Conservation (phyloP, 2,113 vertebrate species). For the Heliornis fulica region DNA sequence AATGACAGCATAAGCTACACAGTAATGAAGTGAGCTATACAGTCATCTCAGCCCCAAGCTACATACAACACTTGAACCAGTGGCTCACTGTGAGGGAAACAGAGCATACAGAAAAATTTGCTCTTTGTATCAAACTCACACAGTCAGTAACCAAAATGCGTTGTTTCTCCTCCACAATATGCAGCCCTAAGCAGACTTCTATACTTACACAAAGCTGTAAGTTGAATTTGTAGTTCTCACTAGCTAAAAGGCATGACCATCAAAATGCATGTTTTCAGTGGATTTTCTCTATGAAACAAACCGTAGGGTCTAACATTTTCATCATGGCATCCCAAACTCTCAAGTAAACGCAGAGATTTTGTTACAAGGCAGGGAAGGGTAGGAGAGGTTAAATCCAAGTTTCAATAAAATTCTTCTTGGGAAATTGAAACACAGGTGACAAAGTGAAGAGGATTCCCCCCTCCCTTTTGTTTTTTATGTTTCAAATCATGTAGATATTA, state of each 20-base stretch:
- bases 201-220: neutral
- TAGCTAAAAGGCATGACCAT: neutral
- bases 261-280: neutral
- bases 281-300: neutral
- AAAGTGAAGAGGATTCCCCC: neutral
- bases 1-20: neutral
- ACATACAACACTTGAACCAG: neutral
- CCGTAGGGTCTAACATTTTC: neutral
- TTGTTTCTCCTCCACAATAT: neutral
- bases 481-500: neutral
- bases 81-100: neutral
- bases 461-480: neutral
- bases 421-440: neutral
- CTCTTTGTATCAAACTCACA: neutral
- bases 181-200: neutral
- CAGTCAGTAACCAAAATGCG: neutral
- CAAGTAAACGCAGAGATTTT: neutral
- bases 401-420: neutral
- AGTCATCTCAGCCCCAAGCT: neutral
- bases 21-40: neutral
- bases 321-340: neutral
- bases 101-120: neutral
- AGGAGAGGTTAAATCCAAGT: neutral
- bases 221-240: neutral
- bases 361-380: neutral